A percentile compares a stretch with the other conserved stretches of the same genome.
phyloP scores from a whole-genome alignment of 2,888 invertebrate genomes.

The Drosophila ustulata region DNA sequence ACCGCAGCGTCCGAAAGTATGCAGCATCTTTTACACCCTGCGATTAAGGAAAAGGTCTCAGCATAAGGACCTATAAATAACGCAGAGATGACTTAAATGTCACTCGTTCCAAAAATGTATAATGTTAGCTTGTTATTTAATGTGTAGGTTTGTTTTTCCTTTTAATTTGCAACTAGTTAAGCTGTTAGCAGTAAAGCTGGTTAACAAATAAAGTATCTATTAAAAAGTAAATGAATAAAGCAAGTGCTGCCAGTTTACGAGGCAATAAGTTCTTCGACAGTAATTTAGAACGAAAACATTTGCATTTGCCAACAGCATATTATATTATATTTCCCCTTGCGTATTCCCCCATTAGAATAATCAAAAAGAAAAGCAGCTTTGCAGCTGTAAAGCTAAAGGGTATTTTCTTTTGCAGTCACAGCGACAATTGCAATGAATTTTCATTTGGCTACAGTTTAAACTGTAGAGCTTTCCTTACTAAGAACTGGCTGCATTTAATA shows the following conservation, averaged over 20 bases:
- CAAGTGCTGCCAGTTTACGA: not conserved
- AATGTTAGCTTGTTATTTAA: no score
- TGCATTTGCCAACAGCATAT: constrained; percentile 1
- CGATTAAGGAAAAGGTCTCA: not conserved
- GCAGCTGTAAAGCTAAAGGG: not conserved
- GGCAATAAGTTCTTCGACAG: not conserved
- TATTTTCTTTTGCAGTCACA: not conserved
- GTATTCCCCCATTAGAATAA: not conserved
- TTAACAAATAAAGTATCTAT: no score
- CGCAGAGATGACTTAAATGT: not conserved
- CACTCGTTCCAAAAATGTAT: no score
- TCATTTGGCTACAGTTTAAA: not conserved
- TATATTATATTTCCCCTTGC: not conserved
- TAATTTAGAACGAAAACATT: not conserved
- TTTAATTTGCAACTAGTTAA: no score
- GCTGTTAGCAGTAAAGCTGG: no score
- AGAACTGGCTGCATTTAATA: constrained; percentile 20
- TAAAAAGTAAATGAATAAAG: not conserved
- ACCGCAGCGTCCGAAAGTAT: constrained; percentile 31
- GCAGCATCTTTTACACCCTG: constrained; percentile 26
- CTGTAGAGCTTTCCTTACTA: not conserved
- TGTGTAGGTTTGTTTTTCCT: no score
- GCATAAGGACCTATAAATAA: not conserved
- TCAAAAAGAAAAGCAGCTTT: not conserved
- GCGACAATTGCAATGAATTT: not conserved